Base-by-base conservation (phyloP, 1,140 invertebrate species). In the Drosophila sulfurigaster region DNA sequence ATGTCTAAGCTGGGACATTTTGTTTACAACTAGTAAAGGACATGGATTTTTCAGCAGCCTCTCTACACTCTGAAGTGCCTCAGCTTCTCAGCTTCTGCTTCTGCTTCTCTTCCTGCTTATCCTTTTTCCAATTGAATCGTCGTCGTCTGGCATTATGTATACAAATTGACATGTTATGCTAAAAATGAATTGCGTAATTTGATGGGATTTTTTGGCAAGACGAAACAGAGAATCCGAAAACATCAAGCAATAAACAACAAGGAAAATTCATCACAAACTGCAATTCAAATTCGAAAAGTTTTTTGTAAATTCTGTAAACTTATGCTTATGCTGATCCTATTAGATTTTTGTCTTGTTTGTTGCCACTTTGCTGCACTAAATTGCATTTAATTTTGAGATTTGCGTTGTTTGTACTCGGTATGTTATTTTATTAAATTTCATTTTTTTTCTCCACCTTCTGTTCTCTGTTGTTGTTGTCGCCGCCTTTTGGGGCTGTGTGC, bases 351-450 rank as follows among this genome's bases (percentile, higher is more conserved):
- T 66, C 76, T 35, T 87, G 80, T 59, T 52, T 65, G 82, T 65
- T 83, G 83, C 81, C 85, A 88, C 80, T 89, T 89, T 88, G 83
- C 81, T 81, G 83, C 80, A 87, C 85, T 87, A 87, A 87, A 87
- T 87, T 87, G 83, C 83, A 87, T 87, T 87, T 87, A 87, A 87
- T 88, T 87, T 81, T 75, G 77, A 88, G 85, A 88, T 88, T 89
- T 88, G 77, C 49, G 41, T 56, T 81, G 48, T 82, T 51, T 82
- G 60, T 59, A 11, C 59, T 10, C 41, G 35, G 35, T 45, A 35
- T 62, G 38, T 49, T 25, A 32, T 56, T 68, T 54, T 60, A 52
- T 69, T 32, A 52, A 20, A 35, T 38, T 32, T 60, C 43, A 25
- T 38, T 57, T 74, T 60, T 60, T 66, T 49, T 65, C 59, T 46